phyloP scores from a whole-genome alignment of 2,888 invertebrate species.

The Mythimna ferrago region DNA sequence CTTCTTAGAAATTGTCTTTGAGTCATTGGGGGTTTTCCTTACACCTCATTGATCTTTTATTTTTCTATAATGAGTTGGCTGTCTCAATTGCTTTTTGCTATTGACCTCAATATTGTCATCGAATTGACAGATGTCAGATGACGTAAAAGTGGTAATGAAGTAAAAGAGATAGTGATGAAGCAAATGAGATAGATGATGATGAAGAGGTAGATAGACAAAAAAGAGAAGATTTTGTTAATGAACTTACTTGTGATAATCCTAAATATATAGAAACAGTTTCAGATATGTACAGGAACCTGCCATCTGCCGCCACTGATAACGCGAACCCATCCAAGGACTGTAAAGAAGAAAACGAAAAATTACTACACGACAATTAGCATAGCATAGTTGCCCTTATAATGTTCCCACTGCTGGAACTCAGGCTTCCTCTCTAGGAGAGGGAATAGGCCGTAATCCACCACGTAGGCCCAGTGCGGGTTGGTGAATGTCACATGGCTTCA shows the following conservation, averaged over 20 bases:
- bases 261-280: conserved; percentile 99
- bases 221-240: background rate
- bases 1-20: background rate
- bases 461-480: too few relatives aligned
- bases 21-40: background rate
- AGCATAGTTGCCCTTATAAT: too few relatives aligned
- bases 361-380: background rate
- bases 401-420: too few relatives aligned
- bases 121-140: background rate
- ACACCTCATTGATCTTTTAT: background rate
- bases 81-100: background rate
- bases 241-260: conserved; percentile 99
- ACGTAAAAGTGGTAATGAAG: background rate
- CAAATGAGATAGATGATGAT: too few relatives aligned
- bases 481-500: too few relatives aligned
- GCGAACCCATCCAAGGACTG: conserved; percentile 99
- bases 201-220: background rate
- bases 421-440: too few relatives aligned
- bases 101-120: background rate
- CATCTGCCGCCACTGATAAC: conserved; percentile 98
- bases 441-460: too few relatives aligned
- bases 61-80: background rate
- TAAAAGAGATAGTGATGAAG: background rate
- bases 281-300: conserved; percentile 99
- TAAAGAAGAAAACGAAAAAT: conserved; percentile 83